phyloP scores from a whole-genome alignment of 2,113 vertebrate species.

The Tachycineta bicolor region DNA sequence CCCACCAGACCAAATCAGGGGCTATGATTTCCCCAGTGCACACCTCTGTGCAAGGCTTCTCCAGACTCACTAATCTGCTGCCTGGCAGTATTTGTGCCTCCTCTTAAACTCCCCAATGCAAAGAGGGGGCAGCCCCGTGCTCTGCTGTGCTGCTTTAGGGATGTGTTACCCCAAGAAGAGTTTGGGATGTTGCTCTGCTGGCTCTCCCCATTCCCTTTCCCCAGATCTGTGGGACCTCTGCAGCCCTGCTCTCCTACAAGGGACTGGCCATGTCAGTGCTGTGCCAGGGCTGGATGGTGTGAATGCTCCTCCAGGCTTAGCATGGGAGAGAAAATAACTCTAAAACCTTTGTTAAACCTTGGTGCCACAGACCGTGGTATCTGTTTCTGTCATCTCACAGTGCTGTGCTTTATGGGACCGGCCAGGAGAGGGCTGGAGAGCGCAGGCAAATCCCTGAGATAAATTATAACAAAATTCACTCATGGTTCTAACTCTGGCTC shows the following conservation, averaged over 20 bases:
- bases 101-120: too few species aligned
- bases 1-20: neutral
- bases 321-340: neutral
- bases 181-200: neutral
- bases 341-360: neutral
- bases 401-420: neutral
- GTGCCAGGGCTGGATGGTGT: accelerated
- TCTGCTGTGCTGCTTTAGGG: accelerated
- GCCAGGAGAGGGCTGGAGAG: constrained; percentile 44
- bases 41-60: neutral
- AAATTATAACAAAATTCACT: neutral
- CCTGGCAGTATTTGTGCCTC: neutral
- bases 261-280: accelerated
- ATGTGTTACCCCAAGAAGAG: neutral
- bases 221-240: neutral
- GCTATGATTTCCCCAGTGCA: neutral
- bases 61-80: neutral
- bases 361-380: neutral
- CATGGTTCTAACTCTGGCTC: neutral
- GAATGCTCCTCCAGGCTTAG: neutral
- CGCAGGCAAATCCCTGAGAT: neutral
- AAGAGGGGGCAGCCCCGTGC: neutral
- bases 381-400: accelerated
- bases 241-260: neutral
- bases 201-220: neutral